Evolutionary conservation across 2,797 vertebrate genomes (phyloP).

Genomic region (Iguana delicatissima): DNA sequence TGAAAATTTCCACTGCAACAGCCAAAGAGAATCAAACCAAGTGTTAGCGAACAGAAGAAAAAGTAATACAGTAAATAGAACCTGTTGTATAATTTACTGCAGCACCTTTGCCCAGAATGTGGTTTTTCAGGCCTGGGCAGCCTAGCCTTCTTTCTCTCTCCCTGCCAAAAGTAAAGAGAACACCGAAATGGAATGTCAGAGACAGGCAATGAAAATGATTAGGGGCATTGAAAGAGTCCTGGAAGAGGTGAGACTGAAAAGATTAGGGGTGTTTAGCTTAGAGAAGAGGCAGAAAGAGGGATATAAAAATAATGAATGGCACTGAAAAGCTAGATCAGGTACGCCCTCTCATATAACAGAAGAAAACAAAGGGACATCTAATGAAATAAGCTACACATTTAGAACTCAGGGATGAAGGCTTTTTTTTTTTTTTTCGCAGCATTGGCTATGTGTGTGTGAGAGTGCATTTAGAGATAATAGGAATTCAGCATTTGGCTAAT

Average conservation of each 20-base stretch:
- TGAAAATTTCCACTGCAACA: conserved; percentile 3
- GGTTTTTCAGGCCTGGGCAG: neutral
- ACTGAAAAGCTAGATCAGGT: conserved; percentile 33
- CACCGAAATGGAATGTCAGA: conserved; percentile 45
- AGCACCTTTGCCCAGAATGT: conserved; percentile 2
- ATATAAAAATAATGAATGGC: conserved; percentile 39
- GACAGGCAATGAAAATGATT: conserved; percentile 43
- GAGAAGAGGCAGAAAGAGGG: conserved; percentile 18
- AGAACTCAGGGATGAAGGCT: neutral
- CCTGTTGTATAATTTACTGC: neutral
- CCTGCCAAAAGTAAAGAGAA: conserved; percentile 30
- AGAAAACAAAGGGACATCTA: conserved; percentile 32
- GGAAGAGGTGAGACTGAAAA: conserved; percentile 29
- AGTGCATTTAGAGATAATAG: neutral
- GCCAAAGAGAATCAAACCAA: conserved; percentile 15
- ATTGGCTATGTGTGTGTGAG: neutral
- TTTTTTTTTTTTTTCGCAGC: neutral
- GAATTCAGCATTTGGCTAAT: too few species aligned
- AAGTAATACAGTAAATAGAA: conserved; percentile 15
- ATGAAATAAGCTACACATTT: conserved; percentile 23
- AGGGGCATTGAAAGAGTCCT: conserved; percentile 9
- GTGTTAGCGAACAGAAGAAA: neutral
- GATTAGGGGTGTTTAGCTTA: conserved; percentile 41
- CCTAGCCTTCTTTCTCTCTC: neutral
- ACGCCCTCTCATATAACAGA: conserved; percentile 14